Evolutionary conservation across 2,888 invertebrate genomes (phyloP).

Genomic region (Ectemnius lituratus): DNA sequence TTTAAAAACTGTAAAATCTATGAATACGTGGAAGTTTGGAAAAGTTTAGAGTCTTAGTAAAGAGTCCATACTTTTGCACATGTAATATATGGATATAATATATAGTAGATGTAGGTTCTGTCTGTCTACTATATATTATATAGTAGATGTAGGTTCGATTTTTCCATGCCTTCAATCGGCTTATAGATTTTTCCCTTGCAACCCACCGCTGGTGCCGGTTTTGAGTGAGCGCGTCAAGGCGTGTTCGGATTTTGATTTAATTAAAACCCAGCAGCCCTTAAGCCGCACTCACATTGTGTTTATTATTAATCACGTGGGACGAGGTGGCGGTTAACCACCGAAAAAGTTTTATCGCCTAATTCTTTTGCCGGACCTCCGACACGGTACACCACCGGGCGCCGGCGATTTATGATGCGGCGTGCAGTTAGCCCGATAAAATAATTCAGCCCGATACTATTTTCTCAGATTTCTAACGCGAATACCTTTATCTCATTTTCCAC

Average conservation of each 20-base stretch:
- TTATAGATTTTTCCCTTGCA: too few species aligned
- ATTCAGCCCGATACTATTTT: conserved; percentile 3
- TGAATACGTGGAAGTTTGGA: too few species aligned
- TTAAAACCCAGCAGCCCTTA: conserved; percentile 46
- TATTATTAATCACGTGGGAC: conserved; percentile 48
- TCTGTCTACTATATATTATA: too few species aligned
- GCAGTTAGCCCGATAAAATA: neutral
- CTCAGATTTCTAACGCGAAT: neutral
- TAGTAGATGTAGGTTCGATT: too few species aligned
- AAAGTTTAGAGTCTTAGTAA: too few species aligned
- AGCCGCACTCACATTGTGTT: conserved; percentile 38
- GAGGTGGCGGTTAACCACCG: conserved; percentile 14
- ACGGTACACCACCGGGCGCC: conserved; percentile 7
- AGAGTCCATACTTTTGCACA: too few species aligned
- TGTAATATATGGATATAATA: too few species aligned
- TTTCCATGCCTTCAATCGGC: too few species aligned
- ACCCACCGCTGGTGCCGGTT: too few species aligned
- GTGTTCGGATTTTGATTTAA: conserved; percentile 50
- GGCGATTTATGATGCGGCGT: too few species aligned
- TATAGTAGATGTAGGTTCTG: too few species aligned
- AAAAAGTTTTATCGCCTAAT: conserved; percentile 43
- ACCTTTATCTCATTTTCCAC: neutral
- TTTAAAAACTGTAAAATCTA: too few species aligned
- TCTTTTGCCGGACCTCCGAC: conserved; percentile 22
- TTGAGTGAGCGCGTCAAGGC: neutral